phyloP scores from a whole-genome alignment of 2,797 vertebrate species.

The Mallotus villosus region DNA sequence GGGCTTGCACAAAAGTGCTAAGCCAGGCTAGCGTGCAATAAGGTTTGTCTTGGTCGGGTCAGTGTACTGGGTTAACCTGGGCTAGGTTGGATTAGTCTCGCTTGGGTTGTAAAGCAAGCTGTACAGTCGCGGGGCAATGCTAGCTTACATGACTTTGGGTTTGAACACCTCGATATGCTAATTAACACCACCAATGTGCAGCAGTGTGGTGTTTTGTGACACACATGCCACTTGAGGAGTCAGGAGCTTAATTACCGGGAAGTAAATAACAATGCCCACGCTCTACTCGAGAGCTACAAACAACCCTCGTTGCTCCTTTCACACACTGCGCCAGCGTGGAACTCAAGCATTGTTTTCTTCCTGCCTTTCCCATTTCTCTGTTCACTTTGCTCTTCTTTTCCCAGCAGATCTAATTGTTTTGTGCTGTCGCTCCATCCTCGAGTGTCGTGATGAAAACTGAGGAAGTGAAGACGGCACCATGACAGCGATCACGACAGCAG shows the following conservation, averaged over 20 bases:
- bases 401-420: neutral
- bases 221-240: slow-evolving; percentile 1
- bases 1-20: too few species aligned
- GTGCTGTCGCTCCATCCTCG: neutral
- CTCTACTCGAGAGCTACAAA: neutral
- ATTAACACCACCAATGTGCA: neutral
- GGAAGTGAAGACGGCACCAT: neutral
- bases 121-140: neutral
- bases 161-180: too few species aligned
- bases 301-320: slow-evolving; percentile 8
- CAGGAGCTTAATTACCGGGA: slow-evolving; percentile 21
- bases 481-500: neutral
- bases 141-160: neutral
- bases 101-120: too few species aligned
- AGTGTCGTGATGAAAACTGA: neutral
- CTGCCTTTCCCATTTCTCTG: neutral
- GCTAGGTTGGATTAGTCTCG: neutral
- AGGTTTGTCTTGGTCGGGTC: too few species aligned
- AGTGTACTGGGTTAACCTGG: neutral
- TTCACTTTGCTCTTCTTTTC: too few species aligned
- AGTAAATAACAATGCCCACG: slow-evolving; percentile 17
- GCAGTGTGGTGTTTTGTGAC: neutral
- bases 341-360: neutral
- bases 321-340: neutral
- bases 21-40: neutral